phyloP scores from a whole-genome alignment of 2,113 vertebrate genomes.

The Sterrhoptilus dennistouni region DNA sequence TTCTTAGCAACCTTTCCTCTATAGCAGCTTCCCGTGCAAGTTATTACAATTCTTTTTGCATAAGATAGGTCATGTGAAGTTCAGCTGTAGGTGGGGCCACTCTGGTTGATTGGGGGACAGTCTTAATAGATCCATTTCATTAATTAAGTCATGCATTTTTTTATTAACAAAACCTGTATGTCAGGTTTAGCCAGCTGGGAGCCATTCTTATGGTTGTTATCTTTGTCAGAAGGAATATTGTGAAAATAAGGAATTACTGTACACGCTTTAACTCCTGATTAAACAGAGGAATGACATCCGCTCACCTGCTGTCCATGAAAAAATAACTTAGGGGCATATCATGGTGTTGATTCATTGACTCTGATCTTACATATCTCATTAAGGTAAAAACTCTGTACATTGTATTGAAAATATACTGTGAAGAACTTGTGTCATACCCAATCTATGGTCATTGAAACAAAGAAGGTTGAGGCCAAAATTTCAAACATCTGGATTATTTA shows the following conservation, averaged over 20 bases:
- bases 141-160: conserved; percentile 83
- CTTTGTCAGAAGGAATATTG: conserved; percentile 82
- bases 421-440: conserved; percentile 32
- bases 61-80: conserved; percentile 79
- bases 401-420: conserved; percentile 17
- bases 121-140: conserved; percentile 82
- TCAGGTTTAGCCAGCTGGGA: conserved; percentile 80
- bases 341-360: conserved; percentile 47
- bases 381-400: conserved; percentile 24
- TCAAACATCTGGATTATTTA: not conserved
- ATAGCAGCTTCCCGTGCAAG: conserved; percentile 74
- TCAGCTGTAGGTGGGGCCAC: conserved; percentile 79
- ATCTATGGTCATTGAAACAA: conserved; percentile 3
- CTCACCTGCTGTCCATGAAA: conserved; percentile 57
- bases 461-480: conserved; percentile 39
- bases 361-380: conserved; percentile 43
- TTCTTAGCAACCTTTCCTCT: conserved; percentile 67
- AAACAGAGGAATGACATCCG: conserved; percentile 71
- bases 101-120: conserved; percentile 74
- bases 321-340: conserved; percentile 72
- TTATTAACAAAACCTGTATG: conserved; percentile 81
- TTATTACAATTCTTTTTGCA: conserved; percentile 80
- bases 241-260: conserved; percentile 80
- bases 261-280: conserved; percentile 78
- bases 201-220: conserved; percentile 78